These are phyloP conservation scores for Anguilla pacifica DNA, from an alignment of 2,797 vertebrate species.

Conservation along the genomic window DNA sequence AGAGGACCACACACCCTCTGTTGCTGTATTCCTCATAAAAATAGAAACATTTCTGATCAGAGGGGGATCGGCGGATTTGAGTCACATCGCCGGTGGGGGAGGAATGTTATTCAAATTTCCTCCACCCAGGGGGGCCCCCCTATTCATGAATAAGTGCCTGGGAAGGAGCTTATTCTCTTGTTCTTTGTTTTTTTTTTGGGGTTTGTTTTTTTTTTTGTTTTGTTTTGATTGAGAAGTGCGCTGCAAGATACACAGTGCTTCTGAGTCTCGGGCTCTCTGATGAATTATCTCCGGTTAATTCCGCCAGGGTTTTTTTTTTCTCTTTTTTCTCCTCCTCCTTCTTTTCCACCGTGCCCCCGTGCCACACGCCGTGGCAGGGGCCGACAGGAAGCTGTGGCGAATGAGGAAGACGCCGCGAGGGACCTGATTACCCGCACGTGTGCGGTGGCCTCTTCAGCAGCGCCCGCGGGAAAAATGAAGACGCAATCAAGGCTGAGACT, in stretches of 20 bases:
- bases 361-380: neutral
- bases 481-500: conserved; percentile 23
- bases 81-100: conserved; percentile 32
- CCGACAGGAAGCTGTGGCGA: neutral
- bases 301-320: neutral
- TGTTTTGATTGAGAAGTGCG: conserved; percentile 29
- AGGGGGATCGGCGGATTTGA: conserved; percentile 31
- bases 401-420: neutral
- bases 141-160: conserved; percentile 26
- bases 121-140: neutral
- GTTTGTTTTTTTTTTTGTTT: neutral
- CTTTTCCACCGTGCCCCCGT: no score
- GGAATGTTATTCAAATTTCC: conserved; percentile 43
- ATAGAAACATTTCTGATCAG: conserved; percentile 40
- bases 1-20: conserved; percentile 7
- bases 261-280: neutral
- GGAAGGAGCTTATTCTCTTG: neutral
- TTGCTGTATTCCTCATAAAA: conserved; percentile 45
- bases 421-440: neutral
- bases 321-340: neutral
- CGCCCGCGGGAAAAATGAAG: neutral
- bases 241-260: neutral
- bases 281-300: neutral
- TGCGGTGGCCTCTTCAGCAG: neutral
- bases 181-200: neutral